These are phyloP conservation scores for Atta colombica DNA, from an alignment of 1,140 invertebrate genomes.

Conservation along the genomic window DNA sequence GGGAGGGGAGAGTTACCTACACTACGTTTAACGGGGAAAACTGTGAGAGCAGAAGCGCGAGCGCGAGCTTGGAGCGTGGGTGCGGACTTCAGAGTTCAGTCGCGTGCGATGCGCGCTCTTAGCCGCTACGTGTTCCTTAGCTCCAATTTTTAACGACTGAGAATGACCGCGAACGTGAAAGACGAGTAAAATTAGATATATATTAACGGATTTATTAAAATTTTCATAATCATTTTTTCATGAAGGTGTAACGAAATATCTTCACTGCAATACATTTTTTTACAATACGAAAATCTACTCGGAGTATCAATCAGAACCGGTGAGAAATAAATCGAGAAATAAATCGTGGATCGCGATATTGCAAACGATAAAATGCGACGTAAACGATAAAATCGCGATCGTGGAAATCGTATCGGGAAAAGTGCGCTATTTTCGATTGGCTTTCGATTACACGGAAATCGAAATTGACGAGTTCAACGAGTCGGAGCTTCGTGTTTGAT, in stretches of 20 bases:
- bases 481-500: not conserved
- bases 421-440: not conserved
- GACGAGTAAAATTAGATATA: not conserved
- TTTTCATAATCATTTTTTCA: not conserved
- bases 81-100: constrained; percentile 73
- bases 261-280: not conserved
- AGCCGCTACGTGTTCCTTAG: constrained; percentile 18
- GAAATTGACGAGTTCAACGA: not conserved
- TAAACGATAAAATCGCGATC: not conserved
- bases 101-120: constrained; percentile 78
- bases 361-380: not conserved
- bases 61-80: constrained; percentile 56
- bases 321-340: not conserved
- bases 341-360: not conserved
- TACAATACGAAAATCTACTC: not conserved
- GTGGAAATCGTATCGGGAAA: not conserved
- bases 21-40: constrained; percentile 72
- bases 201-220: not conserved
- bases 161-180: not conserved
- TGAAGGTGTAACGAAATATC: not conserved
- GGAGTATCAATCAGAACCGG: not conserved
- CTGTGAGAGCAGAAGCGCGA: constrained; percentile 62
- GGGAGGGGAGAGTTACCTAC: constrained; percentile 9
- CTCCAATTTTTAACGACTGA: too few species aligned
- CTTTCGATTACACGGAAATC: not conserved